Evolutionary conservation across 1,140 invertebrate species (phyloP), one percentile per base, ranked within the genome.

Genomic region (Fopius arisanus): DNA sequence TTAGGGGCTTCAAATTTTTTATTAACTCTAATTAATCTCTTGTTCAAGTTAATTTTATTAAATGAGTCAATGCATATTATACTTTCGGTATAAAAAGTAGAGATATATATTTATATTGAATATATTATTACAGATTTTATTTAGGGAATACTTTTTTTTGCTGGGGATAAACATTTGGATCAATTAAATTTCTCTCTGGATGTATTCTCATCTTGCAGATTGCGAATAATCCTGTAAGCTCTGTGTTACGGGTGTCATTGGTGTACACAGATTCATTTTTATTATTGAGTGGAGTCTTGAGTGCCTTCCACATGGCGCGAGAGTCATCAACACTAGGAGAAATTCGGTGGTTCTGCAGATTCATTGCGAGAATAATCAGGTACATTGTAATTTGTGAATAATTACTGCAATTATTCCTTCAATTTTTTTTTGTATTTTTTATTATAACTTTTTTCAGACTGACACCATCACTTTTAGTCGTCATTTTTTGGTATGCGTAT

Each of bases 401-500:
- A 41, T n/a, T 31, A 10, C 16, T 43, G 21, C 9, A 70, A 26
- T 54, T 70, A 14, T n/a, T 48, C 10, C 21, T 23, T 63, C 37
- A 54, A 4, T 40, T 48, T 19, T 28, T 74, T 67, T 31, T 16
- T 19, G 16, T 67, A 73, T 65, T 72, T 51, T n/a, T n/a, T n/a
- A n/a, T n/a, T n/a, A n/a, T n/a, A n/a, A n/a, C n/a, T 40, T 23
- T 14, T 67, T 80, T 78, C 69, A 88, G 92, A 81, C 83, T 93
- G 79, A 91, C 92, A 1, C 93, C 93, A 41, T 90, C 92, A 1
- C 84, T 94, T 2, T 78, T 92, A 67, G 90, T 91, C 0, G 89
- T 93, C 9, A 80, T 94, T 9, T 88, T 92, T 62, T 93, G 92
- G 84, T 93, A 93, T 78, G 91, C 92, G 0, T 93, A 91, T 79